These are phyloP conservation scores for Chromobotia macracanthus DNA, from an alignment of 2,797 vertebrate species.

Conservation along the genomic window DNA sequence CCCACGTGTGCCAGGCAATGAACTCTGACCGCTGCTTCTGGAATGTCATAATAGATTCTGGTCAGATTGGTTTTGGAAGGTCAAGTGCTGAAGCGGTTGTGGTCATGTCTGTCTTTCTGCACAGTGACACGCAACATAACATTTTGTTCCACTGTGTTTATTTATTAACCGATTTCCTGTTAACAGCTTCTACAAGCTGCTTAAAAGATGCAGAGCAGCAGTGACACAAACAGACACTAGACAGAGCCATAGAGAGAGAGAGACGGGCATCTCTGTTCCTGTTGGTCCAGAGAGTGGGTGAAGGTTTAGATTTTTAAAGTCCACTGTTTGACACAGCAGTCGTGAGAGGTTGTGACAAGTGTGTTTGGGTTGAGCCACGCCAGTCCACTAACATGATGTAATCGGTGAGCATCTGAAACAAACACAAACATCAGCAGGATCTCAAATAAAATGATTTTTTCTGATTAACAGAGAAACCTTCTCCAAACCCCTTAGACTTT, in stretches of 20 bases:
- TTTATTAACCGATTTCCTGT: not conserved
- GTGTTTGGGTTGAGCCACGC: conserved; percentile 91
- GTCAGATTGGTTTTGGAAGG: not conserved
- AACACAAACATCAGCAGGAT: too few species aligned
- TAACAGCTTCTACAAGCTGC: not conserved
- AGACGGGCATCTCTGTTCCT: too few species aligned
- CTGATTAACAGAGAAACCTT: too few species aligned
- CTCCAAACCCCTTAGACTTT: too few species aligned
- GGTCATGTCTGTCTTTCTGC: conserved; percentile 41
- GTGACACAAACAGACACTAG: too few species aligned
- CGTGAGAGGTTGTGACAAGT: conserved; percentile 91
- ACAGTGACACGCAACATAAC: not conserved
- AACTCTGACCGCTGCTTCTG: conserved; percentile 82
- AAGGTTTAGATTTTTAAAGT: conserved; percentile 84
- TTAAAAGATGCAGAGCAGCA: conserved; percentile 63
- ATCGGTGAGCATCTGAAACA: conserved; percentile 85
- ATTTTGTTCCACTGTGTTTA: not conserved
- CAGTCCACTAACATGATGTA: conserved; percentile 90
- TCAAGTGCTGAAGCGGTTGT: too few species aligned
- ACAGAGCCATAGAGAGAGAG: too few species aligned
- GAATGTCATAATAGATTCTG: conserved; percentile 84
- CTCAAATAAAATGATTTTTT: too few species aligned
- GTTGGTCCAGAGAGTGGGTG: conserved; percentile 69
- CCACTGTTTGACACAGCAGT: conserved; percentile 95
- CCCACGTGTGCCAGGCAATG: too few species aligned